A percentile compares a stretch with the other conserved stretches of the same genome.
Evolutionary conservation across 2,797 vertebrate genomes (phyloP).

Genomic region (Ispidina lecontei): DNA sequence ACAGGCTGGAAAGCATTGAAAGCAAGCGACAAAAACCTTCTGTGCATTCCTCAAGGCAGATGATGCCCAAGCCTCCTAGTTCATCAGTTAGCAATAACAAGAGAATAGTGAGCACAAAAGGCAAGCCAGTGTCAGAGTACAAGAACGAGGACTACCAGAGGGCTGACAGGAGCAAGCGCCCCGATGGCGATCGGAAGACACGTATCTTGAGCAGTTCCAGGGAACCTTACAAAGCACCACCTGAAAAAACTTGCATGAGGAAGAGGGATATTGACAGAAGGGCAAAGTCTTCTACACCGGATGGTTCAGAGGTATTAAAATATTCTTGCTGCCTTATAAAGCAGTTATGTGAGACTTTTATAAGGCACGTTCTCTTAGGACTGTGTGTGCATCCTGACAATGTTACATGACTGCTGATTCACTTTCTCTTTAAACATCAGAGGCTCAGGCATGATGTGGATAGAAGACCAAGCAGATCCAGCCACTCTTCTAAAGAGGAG

Average conservation of each 20-base stretch:
- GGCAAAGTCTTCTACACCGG: slow-evolving; percentile 84
- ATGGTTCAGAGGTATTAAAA: slow-evolving; percentile 85
- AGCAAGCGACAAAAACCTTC: slow-evolving; percentile 89
- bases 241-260: slow-evolving; percentile 81
- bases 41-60: slow-evolving; percentile 83
- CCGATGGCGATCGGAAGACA: slow-evolving; percentile 83
- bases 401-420: slow-evolving; percentile 75
- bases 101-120: slow-evolving; percentile 81
- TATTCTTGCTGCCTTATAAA: slow-evolving; percentile 74
- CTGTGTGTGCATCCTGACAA: slow-evolving; percentile 64
- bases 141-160: slow-evolving; percentile 89
- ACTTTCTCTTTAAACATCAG: slow-evolving; percentile 83
- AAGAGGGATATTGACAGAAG: slow-evolving; percentile 87
- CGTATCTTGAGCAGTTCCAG: slow-evolving; percentile 81
- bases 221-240: slow-evolving; percentile 81
- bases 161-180: slow-evolving; percentile 81
- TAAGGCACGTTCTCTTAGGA: slow-evolving; percentile 54
- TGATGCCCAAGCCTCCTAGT: slow-evolving; percentile 84
- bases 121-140: slow-evolving; percentile 82
- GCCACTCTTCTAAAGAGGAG: slow-evolving; percentile 88
- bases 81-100: slow-evolving; percentile 86
- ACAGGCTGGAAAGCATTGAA: slow-evolving; percentile 86
- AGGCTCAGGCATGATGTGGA: slow-evolving; percentile 84
- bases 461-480: slow-evolving; percentile 83
- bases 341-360: slow-evolving; percentile 61